Evolutionary conservation across 2,113 vertebrate genomes (phyloP), one percentile per base, ranked within the genome.

Genomic region (Cottus gobio): DNA sequence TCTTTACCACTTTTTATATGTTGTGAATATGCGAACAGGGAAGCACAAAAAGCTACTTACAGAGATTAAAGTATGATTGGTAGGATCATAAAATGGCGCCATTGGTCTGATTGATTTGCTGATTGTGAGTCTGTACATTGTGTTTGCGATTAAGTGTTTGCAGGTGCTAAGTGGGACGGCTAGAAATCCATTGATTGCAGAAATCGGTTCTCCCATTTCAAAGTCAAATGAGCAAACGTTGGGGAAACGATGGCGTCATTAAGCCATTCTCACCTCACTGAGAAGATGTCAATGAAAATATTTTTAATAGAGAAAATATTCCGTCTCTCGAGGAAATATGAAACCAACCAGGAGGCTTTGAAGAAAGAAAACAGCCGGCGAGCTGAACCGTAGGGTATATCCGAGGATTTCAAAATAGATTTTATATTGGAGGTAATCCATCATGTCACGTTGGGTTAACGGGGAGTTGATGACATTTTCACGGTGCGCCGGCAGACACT

Each of bases 161-260:
- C 60, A 83, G 72, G 73, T 74, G 62, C 77, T 81, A 54, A 62
- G 72, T 34, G 57, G 46, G 61, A 42, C 69, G 54, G 42, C 42
- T 12, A 58, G 69, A 37, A 70, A 69, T 16, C 48, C 74, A 90
- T 64, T 85, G 83, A 70, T 74, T 69, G 71, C 18, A 73, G 36
- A 72, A 77, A 82, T 44, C 70, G 75, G 31, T 57, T 83, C 64
- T 66, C 48, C 54, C 65, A 80, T 75, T 82, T 87, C 65, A 80
- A 87, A 82, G 72, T 75, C 87, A 78, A 72, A 84, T 89, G 54
- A 89, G 61, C 26, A 60, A 63, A 80, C 58, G 39, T 61, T 2
- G 28, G 5, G 39, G 42, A 62, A 58, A 78, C 30, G 44, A 65
- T 63, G 68, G 39, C 37, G 20, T 66, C 70, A 73, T 75, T 64